A percentile compares a stretch with the other conserved stretches of the same genome.
Conservation (phyloP, 2,888 invertebrate genomes). For the Malthinus flaveolus region DNA sequence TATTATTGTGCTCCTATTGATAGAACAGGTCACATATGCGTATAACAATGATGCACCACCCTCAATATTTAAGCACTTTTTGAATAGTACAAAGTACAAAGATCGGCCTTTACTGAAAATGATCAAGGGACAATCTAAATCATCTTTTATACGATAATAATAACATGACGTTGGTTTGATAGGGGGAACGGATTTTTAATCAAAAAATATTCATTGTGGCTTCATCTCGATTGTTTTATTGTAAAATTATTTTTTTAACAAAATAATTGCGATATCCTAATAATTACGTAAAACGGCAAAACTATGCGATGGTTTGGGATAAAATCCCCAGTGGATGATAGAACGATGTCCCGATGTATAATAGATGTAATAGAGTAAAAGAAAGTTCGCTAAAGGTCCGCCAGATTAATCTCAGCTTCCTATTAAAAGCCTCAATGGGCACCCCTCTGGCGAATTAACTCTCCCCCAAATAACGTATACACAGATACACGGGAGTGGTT, state of each 20-base stretch:
- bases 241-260: background rate
- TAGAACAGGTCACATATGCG: slow-evolving; percentile 35
- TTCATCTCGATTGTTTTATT: slow-evolving; percentile 2
- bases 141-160: slow-evolving; percentile 39
- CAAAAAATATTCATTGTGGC: slow-evolving; percentile 12
- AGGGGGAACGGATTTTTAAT: slow-evolving; percentile 18
- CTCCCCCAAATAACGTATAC: slow-evolving; percentile 22
- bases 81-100: slow-evolving; percentile 39
- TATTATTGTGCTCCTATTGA: slow-evolving; percentile 19
- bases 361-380: slow-evolving; percentile 42
- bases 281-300: too few species aligned
- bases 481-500: slow-evolving; percentile 18
- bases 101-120: slow-evolving; percentile 47
- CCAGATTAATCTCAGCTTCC: slow-evolving; percentile 53
- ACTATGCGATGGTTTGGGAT: background rate
- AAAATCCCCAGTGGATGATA: slow-evolving; percentile 22
- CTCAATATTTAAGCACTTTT: slow-evolving; percentile 36
- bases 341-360: slow-evolving; percentile 12
- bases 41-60: slow-evolving; percentile 27
- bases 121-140: slow-evolving; percentile 48
- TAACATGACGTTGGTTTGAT: slow-evolving; percentile 29
- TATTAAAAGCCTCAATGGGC: slow-evolving; percentile 53
- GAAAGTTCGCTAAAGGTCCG: slow-evolving; percentile 52
- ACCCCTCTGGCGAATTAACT: slow-evolving; percentile 46
- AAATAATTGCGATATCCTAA: too few species aligned